Evolutionary conservation across 2,113 vertebrate genomes (phyloP), one percentile per base, ranked within the genome.

Genomic region (Notechis scutatus): DNA sequence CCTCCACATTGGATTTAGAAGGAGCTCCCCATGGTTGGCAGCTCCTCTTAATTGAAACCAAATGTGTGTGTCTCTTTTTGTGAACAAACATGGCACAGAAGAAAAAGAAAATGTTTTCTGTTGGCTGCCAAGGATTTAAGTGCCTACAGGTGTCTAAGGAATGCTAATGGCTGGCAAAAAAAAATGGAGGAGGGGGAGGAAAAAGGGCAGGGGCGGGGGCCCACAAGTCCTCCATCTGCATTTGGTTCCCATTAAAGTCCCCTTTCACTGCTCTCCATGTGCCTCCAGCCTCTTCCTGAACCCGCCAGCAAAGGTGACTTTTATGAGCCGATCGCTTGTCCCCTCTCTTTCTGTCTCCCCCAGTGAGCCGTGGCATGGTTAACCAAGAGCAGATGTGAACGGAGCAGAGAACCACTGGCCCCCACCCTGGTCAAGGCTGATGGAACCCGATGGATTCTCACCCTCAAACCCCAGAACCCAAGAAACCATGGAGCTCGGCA

Each of bases 101-200:
- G 93, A 92, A 95, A 95, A 92, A 96, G 94, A 87, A 93, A 85
- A 93, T 91, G 85, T 85, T 92, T 87, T 93, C 93, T 93, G 90
- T 94, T 55, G 64, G 90, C 90, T 94, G 97, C 97, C 98, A 97
- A 97, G 97, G 97, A 94, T 92, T 98, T 98, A 98, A 99, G 97
- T 98, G 98, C 98, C 97, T 98, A 97, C 98, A 99, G 98, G 98
- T 99, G 98, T 98, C 96, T 95, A 93, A 98, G 97, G 98, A 98
- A 98, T 98, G 98, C 97, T 98, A 97, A 94, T 95, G 94, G 95
- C 95, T 96, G 96, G 42, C 5, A 21, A 39, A 39, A 21, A 39
- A 39, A 64, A 69, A 3, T 0, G 74, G 18, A 9, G 94, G 96
- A 9, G 96, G 87, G 95, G 90, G 55, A 91, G 42, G 7, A 42